A percentile compares a stretch with the other conserved stretches of the same genome.
Evolutionary conservation across 2,888 invertebrate species (phyloP).

Genomic region (Tiphia femorata): DNA sequence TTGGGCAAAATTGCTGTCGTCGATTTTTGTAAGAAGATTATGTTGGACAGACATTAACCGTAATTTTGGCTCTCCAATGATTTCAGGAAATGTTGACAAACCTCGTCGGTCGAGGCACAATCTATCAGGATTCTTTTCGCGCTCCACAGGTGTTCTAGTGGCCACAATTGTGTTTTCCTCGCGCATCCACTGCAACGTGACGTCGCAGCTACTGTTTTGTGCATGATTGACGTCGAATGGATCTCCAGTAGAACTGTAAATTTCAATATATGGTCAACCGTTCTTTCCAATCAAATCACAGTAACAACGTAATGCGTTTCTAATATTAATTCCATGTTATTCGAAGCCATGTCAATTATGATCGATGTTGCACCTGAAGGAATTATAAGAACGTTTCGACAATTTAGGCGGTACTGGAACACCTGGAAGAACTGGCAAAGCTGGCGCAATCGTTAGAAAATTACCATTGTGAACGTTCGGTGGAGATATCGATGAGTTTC

Average conservation of each 20-base stretch:
- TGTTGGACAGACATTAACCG: slow-evolving; percentile 91
- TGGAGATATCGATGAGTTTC: slow-evolving; percentile 45
- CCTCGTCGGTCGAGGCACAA: slow-evolving; percentile 90
- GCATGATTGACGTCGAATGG: slow-evolving; percentile 56
- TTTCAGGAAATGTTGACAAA: slow-evolving; percentile 84
- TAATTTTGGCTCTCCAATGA: slow-evolving; percentile 85
- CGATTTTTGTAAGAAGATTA: slow-evolving; percentile 85
- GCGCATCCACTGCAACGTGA: slow-evolving; percentile 71
- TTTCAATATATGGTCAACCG: not conserved
- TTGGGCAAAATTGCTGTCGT: slow-evolving; percentile 72
- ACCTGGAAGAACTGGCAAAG: slow-evolving; percentile 63
- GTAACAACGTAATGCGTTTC: not conserved
- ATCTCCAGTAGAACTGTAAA: slow-evolving; percentile 47
- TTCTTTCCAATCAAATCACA: not conserved
- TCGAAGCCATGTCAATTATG: not conserved
- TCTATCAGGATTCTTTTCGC: slow-evolving; percentile 87
- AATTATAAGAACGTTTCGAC: slow-evolving; percentile 58
- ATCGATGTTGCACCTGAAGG: slow-evolving; percentile 62
- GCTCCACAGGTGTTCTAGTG: slow-evolving; percentile 80
- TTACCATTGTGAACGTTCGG: slow-evolving; percentile 37
- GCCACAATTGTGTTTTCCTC: slow-evolving; percentile 79
- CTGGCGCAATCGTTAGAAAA: slow-evolving; percentile 64
- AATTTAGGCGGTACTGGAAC: slow-evolving; percentile 60
- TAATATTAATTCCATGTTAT: not conserved
- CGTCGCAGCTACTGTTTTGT: slow-evolving; percentile 58